phyloP scores from a whole-genome alignment of 2,113 vertebrate genomes.

The Cavia porcellus region DNA sequence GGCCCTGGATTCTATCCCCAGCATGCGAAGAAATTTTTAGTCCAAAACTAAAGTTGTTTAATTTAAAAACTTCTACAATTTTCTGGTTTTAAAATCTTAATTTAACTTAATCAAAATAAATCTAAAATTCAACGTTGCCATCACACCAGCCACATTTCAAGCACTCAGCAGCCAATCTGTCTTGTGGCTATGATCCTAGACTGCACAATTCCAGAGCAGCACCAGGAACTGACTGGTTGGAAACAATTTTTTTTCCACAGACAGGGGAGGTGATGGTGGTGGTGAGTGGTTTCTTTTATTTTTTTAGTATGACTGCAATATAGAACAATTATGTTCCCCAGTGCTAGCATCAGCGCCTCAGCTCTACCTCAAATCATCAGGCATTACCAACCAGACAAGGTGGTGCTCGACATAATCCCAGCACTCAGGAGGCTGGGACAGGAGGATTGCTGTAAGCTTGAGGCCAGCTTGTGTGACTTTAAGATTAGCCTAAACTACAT shows the following conservation, averaged over 20 bases:
- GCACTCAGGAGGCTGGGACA: not conserved
- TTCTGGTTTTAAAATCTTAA: not conserved
- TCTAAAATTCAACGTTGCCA: slow-evolving; percentile 33
- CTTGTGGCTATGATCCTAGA: not conserved
- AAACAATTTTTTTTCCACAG: not conserved
- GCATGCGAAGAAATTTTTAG: not conserved
- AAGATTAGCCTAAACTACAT: not conserved
- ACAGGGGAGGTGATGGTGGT: not conserved
- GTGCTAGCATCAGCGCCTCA: not conserved
- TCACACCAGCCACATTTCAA: not conserved
- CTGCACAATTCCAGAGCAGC: not conserved
- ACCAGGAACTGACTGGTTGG: not conserved
- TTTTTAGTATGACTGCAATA: not conserved
- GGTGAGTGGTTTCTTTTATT: not conserved
- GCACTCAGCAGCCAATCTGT: not conserved
- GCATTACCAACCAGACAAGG: not conserved
- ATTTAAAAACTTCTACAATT: not conserved
- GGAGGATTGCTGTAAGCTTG: not conserved
- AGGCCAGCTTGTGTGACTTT: not conserved
- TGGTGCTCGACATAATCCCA: not conserved
- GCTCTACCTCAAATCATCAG: not conserved
- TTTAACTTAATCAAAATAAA: not conserved
- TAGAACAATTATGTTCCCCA: not conserved
- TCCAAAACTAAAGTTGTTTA: not conserved
- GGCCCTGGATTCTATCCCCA: not conserved